Base-by-base conservation (phyloP, 1,140 invertebrate species). In the Zaprionus africanus region DNA sequence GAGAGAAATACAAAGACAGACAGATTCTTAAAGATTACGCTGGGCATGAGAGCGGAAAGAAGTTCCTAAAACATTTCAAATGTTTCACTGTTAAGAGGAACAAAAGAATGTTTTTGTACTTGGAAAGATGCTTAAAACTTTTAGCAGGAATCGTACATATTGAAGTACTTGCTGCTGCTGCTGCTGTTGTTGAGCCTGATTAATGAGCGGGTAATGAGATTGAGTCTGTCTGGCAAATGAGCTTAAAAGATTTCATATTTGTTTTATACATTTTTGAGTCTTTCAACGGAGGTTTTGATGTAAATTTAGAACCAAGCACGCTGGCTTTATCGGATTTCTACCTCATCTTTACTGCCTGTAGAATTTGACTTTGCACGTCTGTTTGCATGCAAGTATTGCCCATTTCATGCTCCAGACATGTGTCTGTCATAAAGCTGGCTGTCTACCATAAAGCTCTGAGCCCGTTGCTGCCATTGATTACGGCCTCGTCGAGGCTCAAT, bases 401-500 rank as follows among this genome's bases (percentile, higher is more conserved):
- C 7, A 64, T 9, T 71, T 71, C 58, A 57, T 71, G 60, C 12
- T 9, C 13, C 36, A 24, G 28, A 34, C 68, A 38, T 76, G 31
- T 58, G 41, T 26, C 60, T 46, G 54, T 28, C 38, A 72, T 67
- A 68, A 58, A 58, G 11, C 53, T 46, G 51, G 15, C 7, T 19
- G 24, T 0, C 38, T 31, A 31, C 38, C 26, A 36, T 68, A 49
- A 31, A 58, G 41, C 15, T 13, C n/a, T n/a, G 49, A 13, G 12
- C 38, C 12, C 49, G 11, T 51, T 24, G 6, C 28, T 46, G 31
- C n/a, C 38, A 49, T 60, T 22, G 38, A 51, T 34, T 49, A 59
- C 41, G 41, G n/a, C 13, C 46, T 12, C 19, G 57, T 58, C 41
- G 36, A 53, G 67, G 59, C 51, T 65, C 68, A 78, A 82, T 76